Evolutionary conservation across 1,140 invertebrate genomes (phyloP), one percentile per base, ranked within the genome.

Genomic region (Pseudoatta argentina): DNA sequence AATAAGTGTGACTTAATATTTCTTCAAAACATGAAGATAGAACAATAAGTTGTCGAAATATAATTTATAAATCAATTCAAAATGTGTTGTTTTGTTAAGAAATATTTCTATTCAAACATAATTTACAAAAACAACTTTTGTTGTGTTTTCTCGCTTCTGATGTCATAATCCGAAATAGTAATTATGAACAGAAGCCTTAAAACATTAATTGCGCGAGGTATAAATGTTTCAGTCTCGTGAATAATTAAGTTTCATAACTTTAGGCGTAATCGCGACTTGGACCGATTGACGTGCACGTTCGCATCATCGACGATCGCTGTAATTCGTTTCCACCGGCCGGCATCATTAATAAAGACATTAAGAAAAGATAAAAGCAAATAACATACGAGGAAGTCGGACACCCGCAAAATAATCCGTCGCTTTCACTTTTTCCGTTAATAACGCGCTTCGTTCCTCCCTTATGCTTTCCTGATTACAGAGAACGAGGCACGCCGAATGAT

Each of bases 401-500:
- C 30, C 30, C 57, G 61, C 57, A 73, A 72, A 87, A 78, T 66
- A 77, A 53, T 69, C 24, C 67, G 44, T 55, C 30, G 73, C 89
- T 90, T 90, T 90, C 89, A 86, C 85, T 87, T 53, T 64, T 82
- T 69, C 59, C 48, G 12, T 85, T 73, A 89, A 87, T 75, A 48
- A 73, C 27, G 55, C 53, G 21, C 53, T 30, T 14, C 30, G 21
- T 73, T 61, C 27, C 44, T 75, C 66, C 44, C 55, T 59, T 55
- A 8, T 48, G 24, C 21, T 75, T 75, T 59, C 48, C 57, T 71
- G 79, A 89, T 81, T 81, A 71, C 69, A 59, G 53, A 12, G 53
- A 61, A 12, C 27, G 55, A 44, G 61, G 3, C 24, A 66, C 51
- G 48, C 24, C n/a, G 66, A 77, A 51, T 7, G 30, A 82, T 63